A percentile compares a stretch with the other conserved stretches of the same genome.
Conservation (phyloP, 2,797 vertebrate genomes). For the Strix occidentalis region DNA sequence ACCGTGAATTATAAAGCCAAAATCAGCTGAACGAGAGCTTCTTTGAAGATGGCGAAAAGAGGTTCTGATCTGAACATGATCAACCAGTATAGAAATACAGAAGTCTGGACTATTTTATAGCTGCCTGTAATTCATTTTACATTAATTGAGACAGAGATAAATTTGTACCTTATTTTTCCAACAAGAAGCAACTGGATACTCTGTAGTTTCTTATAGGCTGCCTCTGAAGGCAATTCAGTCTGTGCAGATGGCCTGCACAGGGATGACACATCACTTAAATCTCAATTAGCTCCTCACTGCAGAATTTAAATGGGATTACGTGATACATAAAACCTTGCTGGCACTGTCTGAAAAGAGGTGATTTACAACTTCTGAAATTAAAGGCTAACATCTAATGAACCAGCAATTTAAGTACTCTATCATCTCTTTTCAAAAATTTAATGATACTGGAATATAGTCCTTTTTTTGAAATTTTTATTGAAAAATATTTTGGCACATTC, state of each 20-base stretch:
- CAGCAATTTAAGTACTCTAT: background rate
- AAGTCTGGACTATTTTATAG: background rate
- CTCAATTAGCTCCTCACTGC: slow-evolving; percentile 45
- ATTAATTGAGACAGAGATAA: background rate
- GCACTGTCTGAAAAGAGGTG: slow-evolving; percentile 11
- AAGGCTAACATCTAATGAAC: slow-evolving; percentile 11
- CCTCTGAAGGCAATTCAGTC: slow-evolving; percentile 12
- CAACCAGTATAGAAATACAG: background rate
- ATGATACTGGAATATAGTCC: background rate
- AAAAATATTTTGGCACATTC: background rate
- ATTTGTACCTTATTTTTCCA: slow-evolving; percentile 8
- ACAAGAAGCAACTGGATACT: background rate
- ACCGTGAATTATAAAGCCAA: background rate
- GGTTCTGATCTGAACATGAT: background rate
- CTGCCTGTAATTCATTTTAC: background rate
- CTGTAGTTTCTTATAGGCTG: slow-evolving; percentile 23
- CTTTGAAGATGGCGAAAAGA: background rate
- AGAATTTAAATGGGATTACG: slow-evolving; percentile 51
- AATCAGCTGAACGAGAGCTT: background rate
- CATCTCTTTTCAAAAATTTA: background rate
- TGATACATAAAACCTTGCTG: slow-evolving; percentile 3
- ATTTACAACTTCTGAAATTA: slow-evolving; percentile 7
- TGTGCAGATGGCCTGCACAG: slow-evolving; percentile 34
- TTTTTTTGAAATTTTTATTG: background rate
- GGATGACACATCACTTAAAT: slow-evolving; percentile 47